Conservation (phyloP, 2,113 vertebrate species). For the Chascanopsetta lugubris region DNA sequence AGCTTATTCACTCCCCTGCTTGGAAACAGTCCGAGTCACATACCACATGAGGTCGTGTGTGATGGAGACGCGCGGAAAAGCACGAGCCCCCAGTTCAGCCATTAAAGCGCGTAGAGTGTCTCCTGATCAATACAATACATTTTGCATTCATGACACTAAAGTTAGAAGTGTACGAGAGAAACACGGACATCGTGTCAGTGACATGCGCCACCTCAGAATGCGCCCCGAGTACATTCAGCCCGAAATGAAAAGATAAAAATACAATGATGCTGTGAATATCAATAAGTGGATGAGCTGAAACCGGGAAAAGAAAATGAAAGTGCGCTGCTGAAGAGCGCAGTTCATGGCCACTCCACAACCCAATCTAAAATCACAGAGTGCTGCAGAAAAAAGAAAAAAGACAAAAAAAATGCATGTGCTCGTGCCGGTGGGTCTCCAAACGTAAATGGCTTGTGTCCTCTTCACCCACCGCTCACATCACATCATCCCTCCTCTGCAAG, state of each 20-base stretch:
- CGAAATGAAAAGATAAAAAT: conserved; percentile 1
- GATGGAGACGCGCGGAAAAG: too few species aligned
- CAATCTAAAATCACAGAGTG: too few species aligned
- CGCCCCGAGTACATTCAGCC: conserved; percentile 3
- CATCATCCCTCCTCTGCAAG: neutral
- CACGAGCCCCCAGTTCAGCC: too few species aligned
- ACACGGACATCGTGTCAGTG: neutral
- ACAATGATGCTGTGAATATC: too few species aligned
- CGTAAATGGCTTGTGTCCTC: neutral
- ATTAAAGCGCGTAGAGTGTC: neutral
- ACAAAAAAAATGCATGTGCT: too few species aligned
- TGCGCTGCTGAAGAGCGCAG: too few species aligned
- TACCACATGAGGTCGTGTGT: neutral
- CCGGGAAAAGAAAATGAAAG: too few species aligned
- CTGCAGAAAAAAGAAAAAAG: too few species aligned
- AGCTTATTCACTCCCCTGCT: conserved; percentile 9
- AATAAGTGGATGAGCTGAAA: too few species aligned
- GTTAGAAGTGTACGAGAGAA: neutral
- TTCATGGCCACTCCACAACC: too few species aligned
- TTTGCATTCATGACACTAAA: too few species aligned
- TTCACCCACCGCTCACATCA: neutral
- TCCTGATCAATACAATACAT: neutral
- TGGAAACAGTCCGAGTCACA: neutral
- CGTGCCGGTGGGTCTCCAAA: too few species aligned
- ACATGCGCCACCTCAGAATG: neutral